Evolutionary conservation across 2,797 vertebrate genomes (phyloP).

Genomic region (Typhlichthys eigenmanni): DNA sequence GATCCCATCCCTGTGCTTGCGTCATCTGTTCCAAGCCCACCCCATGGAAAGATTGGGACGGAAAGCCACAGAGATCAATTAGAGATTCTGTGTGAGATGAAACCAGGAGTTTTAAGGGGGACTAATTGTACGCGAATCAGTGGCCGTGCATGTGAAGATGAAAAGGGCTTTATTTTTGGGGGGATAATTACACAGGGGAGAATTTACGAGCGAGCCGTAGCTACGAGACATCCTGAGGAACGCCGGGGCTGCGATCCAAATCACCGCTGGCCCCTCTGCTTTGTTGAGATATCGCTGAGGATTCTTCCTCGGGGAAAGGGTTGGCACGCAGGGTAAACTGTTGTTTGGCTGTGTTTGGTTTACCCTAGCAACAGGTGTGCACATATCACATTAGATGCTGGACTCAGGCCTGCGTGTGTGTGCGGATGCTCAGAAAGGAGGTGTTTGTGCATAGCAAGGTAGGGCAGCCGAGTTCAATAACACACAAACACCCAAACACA

Average conservation of each 20-base stretch:
- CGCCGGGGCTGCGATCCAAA: slow-evolving; percentile 21
- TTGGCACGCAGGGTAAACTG: slow-evolving; percentile 22
- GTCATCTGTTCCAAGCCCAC: slow-evolving; percentile 52
- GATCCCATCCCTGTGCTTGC: slow-evolving; percentile 49
- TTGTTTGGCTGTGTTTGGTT: slow-evolving; percentile 55
- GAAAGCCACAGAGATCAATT: slow-evolving; percentile 58
- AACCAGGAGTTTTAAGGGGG: slow-evolving; percentile 48
- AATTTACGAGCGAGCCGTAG: slow-evolving; percentile 56
- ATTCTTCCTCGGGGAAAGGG: slow-evolving; percentile 13
- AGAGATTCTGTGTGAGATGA: slow-evolving; percentile 44
- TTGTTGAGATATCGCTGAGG: slow-evolving; percentile 22
- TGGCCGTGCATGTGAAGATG: slow-evolving; percentile 50
- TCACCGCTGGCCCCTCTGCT: slow-evolving; percentile 18
- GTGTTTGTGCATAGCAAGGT: no score
- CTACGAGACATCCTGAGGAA: slow-evolving; percentile 45
- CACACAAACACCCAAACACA: no score
- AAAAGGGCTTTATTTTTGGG: slow-evolving; percentile 51
- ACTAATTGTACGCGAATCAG: slow-evolving; percentile 67
- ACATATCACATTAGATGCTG: neutral
- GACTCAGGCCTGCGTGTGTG: neutral
- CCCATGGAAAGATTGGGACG: slow-evolving; percentile 39
- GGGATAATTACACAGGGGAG: slow-evolving; percentile 56
- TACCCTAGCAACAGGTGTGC: slow-evolving; percentile 55
- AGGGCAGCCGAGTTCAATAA: no score
- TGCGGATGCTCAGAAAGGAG: neutral